A percentile compares a stretch with the other conserved stretches of the same genome.
Conservation (phyloP, 2,888 invertebrate species). For the Temnothorax rugatulus region DNA sequence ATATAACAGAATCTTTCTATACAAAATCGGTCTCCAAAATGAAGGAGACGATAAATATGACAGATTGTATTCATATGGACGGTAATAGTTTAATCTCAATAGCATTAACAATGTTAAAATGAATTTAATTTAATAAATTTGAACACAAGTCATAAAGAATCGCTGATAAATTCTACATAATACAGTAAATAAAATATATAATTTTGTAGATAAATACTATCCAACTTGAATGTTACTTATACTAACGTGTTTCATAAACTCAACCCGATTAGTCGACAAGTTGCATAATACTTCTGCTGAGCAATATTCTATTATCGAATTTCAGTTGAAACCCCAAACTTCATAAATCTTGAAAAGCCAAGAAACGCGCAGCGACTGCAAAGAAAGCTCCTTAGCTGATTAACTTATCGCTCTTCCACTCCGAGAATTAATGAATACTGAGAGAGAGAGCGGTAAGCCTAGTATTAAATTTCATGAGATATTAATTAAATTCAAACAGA, state of each 20-base stretch:
- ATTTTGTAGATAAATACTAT: not conserved
- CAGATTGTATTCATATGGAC: not conserved
- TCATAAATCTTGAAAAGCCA: conserved; percentile 47
- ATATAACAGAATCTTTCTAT: not conserved
- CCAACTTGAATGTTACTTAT: not conserved
- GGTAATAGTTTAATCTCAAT: not conserved
- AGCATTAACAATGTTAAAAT: not conserved
- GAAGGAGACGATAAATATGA: not conserved
- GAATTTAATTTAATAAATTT: conserved; percentile 16
- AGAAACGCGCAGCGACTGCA: conserved; percentile 43
- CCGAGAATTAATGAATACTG: conserved; percentile 51
- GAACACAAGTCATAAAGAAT: not conserved
- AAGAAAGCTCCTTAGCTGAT: conserved; percentile 54
- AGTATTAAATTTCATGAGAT: conserved; percentile 52
- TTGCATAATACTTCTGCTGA: not conserved
- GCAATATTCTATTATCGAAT: conserved; percentile 23
- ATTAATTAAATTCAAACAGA: conserved; percentile 54
- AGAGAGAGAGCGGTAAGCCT: conserved; percentile 44
- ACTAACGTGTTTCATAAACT: not conserved
- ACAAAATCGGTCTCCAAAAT: not conserved
- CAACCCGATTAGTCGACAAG: not conserved
- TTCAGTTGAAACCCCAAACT: conserved; percentile 20
- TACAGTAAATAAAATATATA: not conserved
- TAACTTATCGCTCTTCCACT: conserved; percentile 51
- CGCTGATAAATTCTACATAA: not conserved